Evolutionary conservation across 2,797 vertebrate genomes (phyloP), one percentile per base, ranked within the genome.

Genomic region (Apogon talboti): DNA sequence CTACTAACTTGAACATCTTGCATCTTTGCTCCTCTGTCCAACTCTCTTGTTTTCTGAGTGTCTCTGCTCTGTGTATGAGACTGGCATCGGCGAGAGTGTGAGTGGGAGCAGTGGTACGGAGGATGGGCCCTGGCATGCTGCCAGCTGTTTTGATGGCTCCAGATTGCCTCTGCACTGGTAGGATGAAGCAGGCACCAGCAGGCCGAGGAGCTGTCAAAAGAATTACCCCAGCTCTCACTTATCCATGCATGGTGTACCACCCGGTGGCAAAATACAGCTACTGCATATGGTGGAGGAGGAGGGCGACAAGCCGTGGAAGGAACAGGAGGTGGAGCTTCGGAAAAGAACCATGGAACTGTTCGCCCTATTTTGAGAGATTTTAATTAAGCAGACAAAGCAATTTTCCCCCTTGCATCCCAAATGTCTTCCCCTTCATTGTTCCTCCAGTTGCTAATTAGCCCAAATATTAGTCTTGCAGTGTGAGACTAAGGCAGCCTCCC

Each of bases 231-330:
- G 60, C 89, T 73, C 92, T 95, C 92, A 78, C 87, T 95, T 95
- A 91, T 89, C 87, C 90, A 92, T 93, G 94, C 90, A 80, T 93
- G 88, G 92, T 95, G 83, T 96, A 94, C 96, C 96, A 95, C 95
- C 96, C 94, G 94, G 96, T 97, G 96, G 96, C 94, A 92, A 91
- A 92, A 89, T 89, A 79, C 89, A 81, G 93, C 91, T 91, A 98
- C 91, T 95, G 58, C 96, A 96, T 83, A 87, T 86, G 90, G 87
- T 37, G 64, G 64, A 77, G 83, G 81, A 82, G 66, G 76, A 86
- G n/a, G 67, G 76, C 11, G 24, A 72, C 47, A 16, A 65, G 12
- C 60, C 81, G 64, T 57, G 55, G 55, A 80, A 71, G 71, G 60
- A 89, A 64, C 74, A 65, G 60, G 84, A 82, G 84, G 84, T 63